phyloP scores from a whole-genome alignment of 2,797 vertebrate species.

The Poeciliopsis paucimaculata region DNA sequence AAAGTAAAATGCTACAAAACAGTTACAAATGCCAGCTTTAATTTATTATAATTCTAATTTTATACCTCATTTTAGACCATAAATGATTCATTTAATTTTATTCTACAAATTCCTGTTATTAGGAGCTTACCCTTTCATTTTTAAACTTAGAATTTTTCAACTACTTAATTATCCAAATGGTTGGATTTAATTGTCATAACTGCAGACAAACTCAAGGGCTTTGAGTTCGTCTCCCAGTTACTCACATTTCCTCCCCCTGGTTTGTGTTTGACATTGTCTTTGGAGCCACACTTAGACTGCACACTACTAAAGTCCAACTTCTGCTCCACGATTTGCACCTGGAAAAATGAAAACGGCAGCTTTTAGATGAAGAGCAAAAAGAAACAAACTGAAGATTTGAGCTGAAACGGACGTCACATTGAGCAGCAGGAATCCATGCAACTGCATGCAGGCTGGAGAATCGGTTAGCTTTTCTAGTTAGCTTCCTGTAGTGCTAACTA shows the following conservation, averaged over 20 bases:
- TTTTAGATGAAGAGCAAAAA: constrained; percentile 43
- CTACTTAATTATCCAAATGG: constrained; percentile 18
- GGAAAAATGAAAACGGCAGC: constrained; percentile 70
- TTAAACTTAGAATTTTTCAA: not conserved
- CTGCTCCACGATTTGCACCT: constrained; percentile 91
- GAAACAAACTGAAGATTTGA: constrained; percentile 15
- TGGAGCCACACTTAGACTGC: constrained; percentile 92
- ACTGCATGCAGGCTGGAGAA: not conserved
- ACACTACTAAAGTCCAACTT: constrained; percentile 90
- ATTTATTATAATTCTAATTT: not conserved
- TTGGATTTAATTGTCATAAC: constrained; percentile 61
- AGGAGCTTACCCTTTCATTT: not conserved
- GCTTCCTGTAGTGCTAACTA: too few species aligned
- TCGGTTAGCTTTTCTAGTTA: not conserved
- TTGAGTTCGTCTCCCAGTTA: constrained; percentile 72
- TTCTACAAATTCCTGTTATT: not conserved
- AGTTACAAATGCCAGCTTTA: constrained; percentile 47
- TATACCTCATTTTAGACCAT: not conserved
- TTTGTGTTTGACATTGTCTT: constrained; percentile 89
- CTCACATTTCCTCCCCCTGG: constrained; percentile 90
- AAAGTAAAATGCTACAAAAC: not conserved
- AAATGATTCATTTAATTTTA: not conserved
- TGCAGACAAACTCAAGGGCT: constrained; percentile 71
- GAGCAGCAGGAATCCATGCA: constrained; percentile 4
- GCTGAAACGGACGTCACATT: not conserved